phyloP scores from a whole-genome alignment of 2,888 invertebrate genomes.

The Volucella zonaria region DNA sequence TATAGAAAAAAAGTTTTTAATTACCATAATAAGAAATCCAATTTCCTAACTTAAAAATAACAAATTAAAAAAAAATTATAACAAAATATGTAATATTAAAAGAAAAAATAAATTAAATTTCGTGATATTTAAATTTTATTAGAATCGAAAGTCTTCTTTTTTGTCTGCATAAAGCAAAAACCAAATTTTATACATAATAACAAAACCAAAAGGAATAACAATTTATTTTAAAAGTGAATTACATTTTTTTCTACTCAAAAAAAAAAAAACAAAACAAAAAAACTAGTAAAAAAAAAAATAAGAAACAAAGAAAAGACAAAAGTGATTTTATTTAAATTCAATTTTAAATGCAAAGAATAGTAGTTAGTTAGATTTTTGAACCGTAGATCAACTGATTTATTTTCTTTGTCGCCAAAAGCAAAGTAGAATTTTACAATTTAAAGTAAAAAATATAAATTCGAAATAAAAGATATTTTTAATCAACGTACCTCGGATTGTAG shows the following conservation, averaged over 20 bases:
- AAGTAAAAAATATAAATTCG: neutral
- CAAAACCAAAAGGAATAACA: conserved; percentile 17
- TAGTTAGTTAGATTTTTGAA: conserved; percentile 51
- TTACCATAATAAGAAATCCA: conserved; percentile 53
- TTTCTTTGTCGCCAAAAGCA: conserved; percentile 21
- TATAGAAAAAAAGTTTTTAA: conserved; percentile 51
- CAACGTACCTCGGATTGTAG: conserved; percentile 52
- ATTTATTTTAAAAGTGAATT: conserved; percentile 34
- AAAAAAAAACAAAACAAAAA: neutral
- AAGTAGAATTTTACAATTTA: conserved; percentile 34
- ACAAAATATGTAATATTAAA: neutral
- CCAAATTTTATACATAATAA: conserved; percentile 8
- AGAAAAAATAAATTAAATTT: conserved; percentile 54
- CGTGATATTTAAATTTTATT: conserved; percentile 67
- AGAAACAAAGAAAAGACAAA: conserved; percentile 41
- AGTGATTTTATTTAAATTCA: conserved; percentile 63
- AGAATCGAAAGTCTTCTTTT: conserved; percentile 73
- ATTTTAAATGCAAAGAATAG: conserved; percentile 48
- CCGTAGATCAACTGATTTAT: conserved; percentile 56
- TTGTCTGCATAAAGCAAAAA: conserved; percentile 73
- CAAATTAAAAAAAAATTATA: conserved; percentile 53
- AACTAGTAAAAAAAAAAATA: conserved; percentile 29
- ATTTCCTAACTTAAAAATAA: conserved; percentile 76
- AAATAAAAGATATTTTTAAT: conserved; percentile 38
- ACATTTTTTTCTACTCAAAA: conserved; percentile 54